Base-by-base conservation (phyloP, 53 echinoderm and acorn worm genomes). In the Astropecten irregularis region DNA sequence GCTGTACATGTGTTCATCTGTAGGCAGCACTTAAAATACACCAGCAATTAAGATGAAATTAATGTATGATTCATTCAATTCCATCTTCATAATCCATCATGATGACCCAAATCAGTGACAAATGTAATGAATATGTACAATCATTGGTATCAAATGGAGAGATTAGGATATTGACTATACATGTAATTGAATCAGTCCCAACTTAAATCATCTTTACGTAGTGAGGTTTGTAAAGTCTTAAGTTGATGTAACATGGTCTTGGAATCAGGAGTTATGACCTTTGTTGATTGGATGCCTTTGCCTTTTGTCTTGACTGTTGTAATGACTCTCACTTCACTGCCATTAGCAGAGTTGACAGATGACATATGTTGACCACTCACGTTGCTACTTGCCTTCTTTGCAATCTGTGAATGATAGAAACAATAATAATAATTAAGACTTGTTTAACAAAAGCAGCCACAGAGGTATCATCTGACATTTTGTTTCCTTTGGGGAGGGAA, bases 301-400 rank as follows among this genome's bases (percentile, higher is more conserved):
- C 97, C 97, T 65, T 74, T 91, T 1, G 97, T 89, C 77, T 74
- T 96, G 15, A 96, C 97, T 0, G 97, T 96, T 40, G 97, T 96
- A 21, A 96, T 92, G 40, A 96, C 97, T 83, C 93, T 93, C 1
- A 96, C 97, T 22, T 96, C 97, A 0, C 84, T 88, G 10, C 70
- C 89, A 10, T 31, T 81, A 18, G 84, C 53, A 14, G 74, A 14
- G 1, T 7, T 40, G 15, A 35, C 84, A 58, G 88, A 88, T 33
- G 73, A 39, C 32, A 64, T 36, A 9, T 55, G 59, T 20, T 57
- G 71, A 1, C 56, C 23, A 0, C 44, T 48, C 49, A 46, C 37
- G 33, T 67, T 82, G 56, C 25, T 34, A 1, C 20, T 40, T 25
- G 30, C 58, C 36, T 81, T 54, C 66, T 83, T 90, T 35, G 79